A percentile compares a stretch with the other conserved stretches of the same genome.
phyloP scores from a whole-genome alignment of 1,140 invertebrate species.

The Adoxophyes honmai region DNA sequence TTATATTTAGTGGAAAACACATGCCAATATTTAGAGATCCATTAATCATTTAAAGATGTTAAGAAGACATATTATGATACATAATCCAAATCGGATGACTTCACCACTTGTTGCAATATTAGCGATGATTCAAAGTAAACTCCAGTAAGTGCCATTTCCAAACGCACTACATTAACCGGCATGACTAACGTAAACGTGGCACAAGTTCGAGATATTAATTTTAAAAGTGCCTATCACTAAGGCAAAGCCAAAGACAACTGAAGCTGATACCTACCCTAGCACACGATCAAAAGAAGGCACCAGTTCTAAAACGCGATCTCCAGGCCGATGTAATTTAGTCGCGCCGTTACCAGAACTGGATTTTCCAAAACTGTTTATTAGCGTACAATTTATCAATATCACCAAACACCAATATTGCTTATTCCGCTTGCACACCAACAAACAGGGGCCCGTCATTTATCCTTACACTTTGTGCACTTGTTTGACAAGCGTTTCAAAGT shows the following conservation, averaged over 20 bases:
- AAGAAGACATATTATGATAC: no score
- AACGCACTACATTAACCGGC: neutral
- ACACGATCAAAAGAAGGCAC: neutral
- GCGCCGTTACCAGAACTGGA: neutral
- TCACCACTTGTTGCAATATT: no score
- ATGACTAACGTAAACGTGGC: neutral
- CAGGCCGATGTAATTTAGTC: neutral
- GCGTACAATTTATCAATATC: conserved; percentile 22
- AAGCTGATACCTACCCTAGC: conserved; percentile 21
- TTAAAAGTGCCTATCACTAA: neutral
- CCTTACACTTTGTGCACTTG: conserved; percentile 60
- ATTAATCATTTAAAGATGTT: no score
- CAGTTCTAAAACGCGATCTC: neutral
- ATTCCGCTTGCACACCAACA: conserved; percentile 32
- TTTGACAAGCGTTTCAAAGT: conserved; percentile 68
- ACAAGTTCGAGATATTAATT: neutral
- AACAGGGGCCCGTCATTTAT: conserved; percentile 26
- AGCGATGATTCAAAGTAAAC: no score
- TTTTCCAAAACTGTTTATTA: conserved; percentile 21
- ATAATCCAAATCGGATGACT: no score
- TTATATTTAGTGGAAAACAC: no score
- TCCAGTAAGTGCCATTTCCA: no score
- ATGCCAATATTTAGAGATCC: no score
- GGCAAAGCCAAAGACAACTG: conserved; percentile 7
- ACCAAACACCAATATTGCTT: conserved; percentile 34